These are phyloP conservation scores for Arnoldichthys spilopterus DNA, from an alignment of 2,797 vertebrate genomes.

Conservation along the genomic window DNA sequence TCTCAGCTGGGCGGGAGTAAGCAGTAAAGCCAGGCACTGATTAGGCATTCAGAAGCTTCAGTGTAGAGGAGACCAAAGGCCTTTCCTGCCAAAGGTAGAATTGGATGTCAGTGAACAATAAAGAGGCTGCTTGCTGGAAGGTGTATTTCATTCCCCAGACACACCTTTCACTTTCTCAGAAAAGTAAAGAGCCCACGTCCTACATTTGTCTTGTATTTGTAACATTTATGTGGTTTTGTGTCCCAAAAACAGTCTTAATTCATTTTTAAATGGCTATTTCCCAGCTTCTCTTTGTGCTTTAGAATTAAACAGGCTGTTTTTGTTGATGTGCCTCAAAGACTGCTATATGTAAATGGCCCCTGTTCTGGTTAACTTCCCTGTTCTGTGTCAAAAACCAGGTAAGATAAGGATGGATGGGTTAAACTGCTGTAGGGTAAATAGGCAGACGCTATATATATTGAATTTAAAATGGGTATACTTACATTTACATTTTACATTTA, in stretches of 20 bases:
- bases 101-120: conserved; percentile 68
- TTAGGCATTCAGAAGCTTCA: conserved; percentile 61
- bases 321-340: background rate
- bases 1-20: conserved; percentile 27
- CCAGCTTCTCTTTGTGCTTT: background rate
- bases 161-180: conserved; percentile 64
- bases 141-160: conserved; percentile 64
- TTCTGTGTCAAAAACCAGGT: background rate
- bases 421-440: too few species aligned
- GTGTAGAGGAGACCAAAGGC: conserved; percentile 52
- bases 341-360: background rate
- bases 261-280: background rate
- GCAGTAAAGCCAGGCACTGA: conserved; percentile 45
- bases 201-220: background rate
- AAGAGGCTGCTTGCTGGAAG: conserved; percentile 60
- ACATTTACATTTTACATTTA: too few species aligned
- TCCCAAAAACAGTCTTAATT: background rate
- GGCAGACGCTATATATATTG: background rate
- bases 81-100: conserved; percentile 62
- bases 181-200: conserved; percentile 27
- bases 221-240: background rate
- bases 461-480: background rate
- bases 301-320: background rate
- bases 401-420: too few species aligned
- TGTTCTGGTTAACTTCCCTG: background rate